Evolutionary conservation across 2,888 invertebrate species (phyloP), one percentile per base, ranked within the genome.

Genomic region (Leptinotarsa tumamoca): DNA sequence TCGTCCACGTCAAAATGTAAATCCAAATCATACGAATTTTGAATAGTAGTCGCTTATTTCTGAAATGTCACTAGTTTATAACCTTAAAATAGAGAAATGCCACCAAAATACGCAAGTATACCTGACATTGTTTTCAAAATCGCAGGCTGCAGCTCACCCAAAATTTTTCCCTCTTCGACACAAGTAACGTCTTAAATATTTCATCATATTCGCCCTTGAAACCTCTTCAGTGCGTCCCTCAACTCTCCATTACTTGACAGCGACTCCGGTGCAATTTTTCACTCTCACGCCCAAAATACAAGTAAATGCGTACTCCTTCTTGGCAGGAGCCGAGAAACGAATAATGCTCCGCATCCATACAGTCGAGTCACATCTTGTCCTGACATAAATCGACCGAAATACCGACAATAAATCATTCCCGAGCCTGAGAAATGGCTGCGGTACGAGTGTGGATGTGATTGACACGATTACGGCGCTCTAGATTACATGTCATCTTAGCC

Each of bases 381-480:
- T 51, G 71, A 71, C 71, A 74, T 63, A 74, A 74, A 74, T 74
- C 74, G 74, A 72, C 75, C 68, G 68, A 61, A 68, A 75, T 72
- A 63, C 72, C 49, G 49, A 72, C 63, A 13, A 75, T 75, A 72
- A 75, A 75, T 75, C 75, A 75, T 43, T 58, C 70, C 67, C 54
- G 52, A 68, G 54, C 52, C 68, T 54, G 66, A 68, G 72, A 66
- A 75, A 72, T 68, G 68, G 72, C 72, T 75, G 63, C 21, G 23
- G 58, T 58, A 58, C 58, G 68, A 75, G 75, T 75, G 72, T 61
- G 75, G 72, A 72, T 75, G 72, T 75, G 75, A 75, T 75, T 75
- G 75, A 75, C 72, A 68, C 66, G 72, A 68, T 72, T 68, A 68
- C 68, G 27, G 23, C 49, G 66, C 68, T 63, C 71, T 23, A 68